Conservation (phyloP, 2,797 vertebrate genomes). For the Peromyscus attwateri region DNA sequence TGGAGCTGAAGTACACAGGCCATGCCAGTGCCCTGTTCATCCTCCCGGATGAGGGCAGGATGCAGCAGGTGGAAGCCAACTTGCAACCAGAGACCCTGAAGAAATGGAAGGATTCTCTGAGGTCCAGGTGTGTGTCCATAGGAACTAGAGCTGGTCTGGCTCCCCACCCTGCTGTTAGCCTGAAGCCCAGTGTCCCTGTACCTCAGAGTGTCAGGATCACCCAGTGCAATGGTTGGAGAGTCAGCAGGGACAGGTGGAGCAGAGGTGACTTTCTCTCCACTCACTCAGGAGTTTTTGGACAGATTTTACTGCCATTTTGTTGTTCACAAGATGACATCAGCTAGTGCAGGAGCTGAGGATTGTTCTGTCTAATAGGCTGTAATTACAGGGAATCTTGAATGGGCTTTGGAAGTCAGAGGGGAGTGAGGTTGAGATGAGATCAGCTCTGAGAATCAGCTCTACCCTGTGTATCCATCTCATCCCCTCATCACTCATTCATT, state of each 20-base stretch:
- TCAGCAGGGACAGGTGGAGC: rapidly evolving
- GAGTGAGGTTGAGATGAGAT: rapidly evolving
- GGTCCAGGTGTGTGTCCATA: conserved; percentile 62
- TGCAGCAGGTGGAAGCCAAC: conserved; percentile 89
- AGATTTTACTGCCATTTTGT: no score
- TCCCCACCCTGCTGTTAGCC: not conserved
- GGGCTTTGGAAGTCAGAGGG: not conserved
- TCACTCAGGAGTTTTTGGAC: no score
- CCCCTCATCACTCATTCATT: not conserved
- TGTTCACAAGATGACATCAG: no score
- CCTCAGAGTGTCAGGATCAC: rapidly evolving
- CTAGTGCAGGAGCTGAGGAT: no score
- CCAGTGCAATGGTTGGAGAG: rapidly evolving
- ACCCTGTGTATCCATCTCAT: rapidly evolving
- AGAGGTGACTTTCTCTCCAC: rapidly evolving
- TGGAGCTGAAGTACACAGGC: conserved; percentile 90
- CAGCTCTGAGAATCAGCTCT: not conserved
- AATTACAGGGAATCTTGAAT: rapidly evolving
- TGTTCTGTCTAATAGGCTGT: not conserved
- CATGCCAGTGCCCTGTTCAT: conserved; percentile 88
- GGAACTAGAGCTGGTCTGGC: rapidly evolving
- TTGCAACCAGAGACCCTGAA: conserved; percentile 88
- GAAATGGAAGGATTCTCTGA: conserved; percentile 86
- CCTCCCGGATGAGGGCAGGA: conserved; percentile 91
- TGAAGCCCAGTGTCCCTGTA: not conserved